Evolutionary conservation across 2,113 vertebrate species (phyloP).

Genomic region (Scolopax mira): DNA sequence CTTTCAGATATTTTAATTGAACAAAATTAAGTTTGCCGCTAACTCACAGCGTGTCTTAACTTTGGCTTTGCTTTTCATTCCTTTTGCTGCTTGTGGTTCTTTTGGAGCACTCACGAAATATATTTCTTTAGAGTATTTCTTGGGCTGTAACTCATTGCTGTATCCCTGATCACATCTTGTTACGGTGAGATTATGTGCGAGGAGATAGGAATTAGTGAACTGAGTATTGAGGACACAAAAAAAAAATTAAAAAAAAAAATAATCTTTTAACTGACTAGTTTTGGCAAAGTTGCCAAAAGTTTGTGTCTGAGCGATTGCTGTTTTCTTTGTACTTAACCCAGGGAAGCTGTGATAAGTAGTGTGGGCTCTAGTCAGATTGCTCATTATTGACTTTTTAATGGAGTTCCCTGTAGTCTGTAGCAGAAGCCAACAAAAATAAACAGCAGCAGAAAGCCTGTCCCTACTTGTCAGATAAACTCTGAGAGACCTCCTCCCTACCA

Average conservation of each 20-base stretch:
- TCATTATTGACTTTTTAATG: slow-evolving; percentile 57
- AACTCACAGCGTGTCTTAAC: not conserved
- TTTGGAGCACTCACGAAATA: not conserved
- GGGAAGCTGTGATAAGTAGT: slow-evolving; percentile 33
- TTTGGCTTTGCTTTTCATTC: not conserved
- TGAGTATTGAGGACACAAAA: not conserved
- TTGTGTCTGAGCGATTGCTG: not conserved
- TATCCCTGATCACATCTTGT: not conserved
- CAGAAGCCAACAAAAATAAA: slow-evolving; percentile 46
- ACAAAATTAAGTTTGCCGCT: not conserved
- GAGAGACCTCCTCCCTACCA: not conserved
- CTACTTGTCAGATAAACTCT: not conserved
- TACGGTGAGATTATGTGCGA: not conserved
- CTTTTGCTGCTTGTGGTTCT: not conserved
- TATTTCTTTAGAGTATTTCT: not conserved
- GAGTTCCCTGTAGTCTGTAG: slow-evolving; percentile 28
- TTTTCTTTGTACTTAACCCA: slow-evolving; percentile 27
- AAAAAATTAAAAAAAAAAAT: not conserved
- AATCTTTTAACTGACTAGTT: not conserved
- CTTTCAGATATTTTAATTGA: not conserved
- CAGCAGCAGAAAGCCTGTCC: slow-evolving; percentile 9
- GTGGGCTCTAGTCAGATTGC: slow-evolving; percentile 14
- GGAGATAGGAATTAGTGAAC: not conserved
- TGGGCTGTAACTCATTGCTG: not conserved
- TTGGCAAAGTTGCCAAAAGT: not conserved